Percentiles rank a stretch among this genome's conserved stretches.
Conservation (phyloP, 2,888 invertebrate genomes). For the Palloptera scutellata region DNA sequence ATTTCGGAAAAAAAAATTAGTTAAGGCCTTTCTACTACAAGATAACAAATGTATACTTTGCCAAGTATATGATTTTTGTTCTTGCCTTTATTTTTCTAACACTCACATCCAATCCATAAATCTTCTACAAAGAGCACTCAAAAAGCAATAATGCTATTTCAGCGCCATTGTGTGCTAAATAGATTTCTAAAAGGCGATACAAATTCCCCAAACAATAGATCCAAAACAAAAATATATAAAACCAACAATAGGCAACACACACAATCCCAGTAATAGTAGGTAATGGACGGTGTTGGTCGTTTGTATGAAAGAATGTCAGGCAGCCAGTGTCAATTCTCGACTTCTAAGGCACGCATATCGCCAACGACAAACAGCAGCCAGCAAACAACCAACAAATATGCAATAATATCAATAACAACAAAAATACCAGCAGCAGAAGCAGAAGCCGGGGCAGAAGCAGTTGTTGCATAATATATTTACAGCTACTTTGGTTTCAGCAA, state of each 20-base stretch:
- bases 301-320: slow-evolving; percentile 23
- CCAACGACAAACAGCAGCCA: slow-evolving; percentile 13
- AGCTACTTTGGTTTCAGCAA: slow-evolving; percentile 40
- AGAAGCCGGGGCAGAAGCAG: slow-evolving; percentile 32
- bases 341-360: not conserved
- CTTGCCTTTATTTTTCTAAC: too few species aligned
- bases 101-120: slow-evolving; percentile 51
- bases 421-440: too few species aligned
- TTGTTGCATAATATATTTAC: slow-evolving; percentile 49
- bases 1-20: too few species aligned
- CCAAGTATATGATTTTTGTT: too few species aligned
- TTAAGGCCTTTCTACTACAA: too few species aligned
- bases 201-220: slow-evolving; percentile 54
- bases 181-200: slow-evolving; percentile 62
- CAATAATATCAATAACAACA: slow-evolving; percentile 10
- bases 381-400: slow-evolving; percentile 8
- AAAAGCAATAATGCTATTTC: slow-evolving; percentile 58
- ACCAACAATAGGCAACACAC: not conserved
- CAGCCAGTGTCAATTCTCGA: not conserved
- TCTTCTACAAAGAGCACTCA: slow-evolving; percentile 52
- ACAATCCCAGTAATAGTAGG: slow-evolving; percentile 1
- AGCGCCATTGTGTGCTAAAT: slow-evolving; percentile 62
- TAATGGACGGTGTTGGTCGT: slow-evolving; percentile 25
- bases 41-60: too few species aligned
- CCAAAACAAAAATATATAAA: not conserved